phyloP scores from a whole-genome alignment of 2,797 vertebrate genomes.

The Centroberyx gerrardi region DNA sequence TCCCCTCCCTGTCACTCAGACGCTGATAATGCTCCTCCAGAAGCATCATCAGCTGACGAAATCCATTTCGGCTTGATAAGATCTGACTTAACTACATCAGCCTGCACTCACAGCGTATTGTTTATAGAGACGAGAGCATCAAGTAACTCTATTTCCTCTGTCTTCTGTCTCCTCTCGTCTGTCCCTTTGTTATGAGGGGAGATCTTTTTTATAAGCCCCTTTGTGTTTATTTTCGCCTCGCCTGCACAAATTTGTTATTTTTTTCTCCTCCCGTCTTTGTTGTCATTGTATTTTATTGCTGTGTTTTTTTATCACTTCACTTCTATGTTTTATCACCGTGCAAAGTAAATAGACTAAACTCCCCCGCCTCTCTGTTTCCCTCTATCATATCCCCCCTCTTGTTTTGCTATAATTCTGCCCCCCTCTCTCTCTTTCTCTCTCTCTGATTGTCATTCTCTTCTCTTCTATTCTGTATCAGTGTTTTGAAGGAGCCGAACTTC shows the following conservation, averaged over 20 bases:
- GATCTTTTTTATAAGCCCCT: background rate
- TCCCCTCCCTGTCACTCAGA: slow-evolving; percentile 52
- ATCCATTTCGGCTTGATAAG: slow-evolving; percentile 41
- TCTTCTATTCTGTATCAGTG: slow-evolving; percentile 41
- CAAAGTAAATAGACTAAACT: background rate
- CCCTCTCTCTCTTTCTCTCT: background rate
- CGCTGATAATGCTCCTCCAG: slow-evolving; percentile 37
- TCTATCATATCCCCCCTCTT: background rate
- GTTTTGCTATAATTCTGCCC: background rate
- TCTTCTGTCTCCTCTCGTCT: background rate
- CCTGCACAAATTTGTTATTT: background rate
- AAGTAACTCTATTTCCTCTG: slow-evolving; percentile 5
- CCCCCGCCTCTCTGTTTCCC: slow-evolving; percentile 2
- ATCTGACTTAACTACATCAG: slow-evolving; percentile 65
- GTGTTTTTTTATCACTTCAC: background rate
- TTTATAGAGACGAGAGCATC: slow-evolving; percentile 37
- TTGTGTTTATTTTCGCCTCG: slow-evolving; percentile 20
- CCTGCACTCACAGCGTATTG: slow-evolving; percentile 35
- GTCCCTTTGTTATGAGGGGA: background rate
- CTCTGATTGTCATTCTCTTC: background rate
- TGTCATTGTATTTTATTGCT: background rate
- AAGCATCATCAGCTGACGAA: slow-evolving; percentile 38
- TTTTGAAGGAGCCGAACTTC: slow-evolving; percentile 83
- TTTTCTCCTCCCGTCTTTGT: slow-evolving; percentile 1
- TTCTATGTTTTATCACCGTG: slow-evolving; percentile 4